Conservation (phyloP, 2,113 vertebrate species). For the Picathartes gymnocephalus region DNA sequence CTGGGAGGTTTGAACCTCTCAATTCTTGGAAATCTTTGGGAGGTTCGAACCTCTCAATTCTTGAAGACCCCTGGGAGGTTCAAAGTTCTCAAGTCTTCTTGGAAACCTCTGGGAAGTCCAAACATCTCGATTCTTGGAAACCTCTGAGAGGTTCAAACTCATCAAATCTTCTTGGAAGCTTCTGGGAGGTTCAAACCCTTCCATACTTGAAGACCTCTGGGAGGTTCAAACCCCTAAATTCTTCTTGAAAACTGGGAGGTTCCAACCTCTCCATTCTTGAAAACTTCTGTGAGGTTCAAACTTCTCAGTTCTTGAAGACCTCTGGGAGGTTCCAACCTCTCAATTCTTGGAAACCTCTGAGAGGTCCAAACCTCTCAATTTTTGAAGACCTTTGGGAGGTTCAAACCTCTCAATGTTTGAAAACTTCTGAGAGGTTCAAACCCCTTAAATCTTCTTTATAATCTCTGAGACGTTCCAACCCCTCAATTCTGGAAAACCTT, state of each 20-base stretch:
- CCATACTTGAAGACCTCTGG: not conserved
- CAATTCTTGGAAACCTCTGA: not conserved
- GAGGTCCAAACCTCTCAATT: not conserved
- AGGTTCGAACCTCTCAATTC: not conserved
- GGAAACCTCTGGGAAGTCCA: not conserved
- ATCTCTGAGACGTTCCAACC: no score
- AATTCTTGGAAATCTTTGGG: not conserved
- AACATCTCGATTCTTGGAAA: not conserved
- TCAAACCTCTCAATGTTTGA: not conserved
- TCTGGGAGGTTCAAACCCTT: not conserved
- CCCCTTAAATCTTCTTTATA: not conserved
- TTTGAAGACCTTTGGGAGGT: accelerated
- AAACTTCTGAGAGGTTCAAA: no score
- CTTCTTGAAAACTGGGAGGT: not conserved
- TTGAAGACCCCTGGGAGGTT: not conserved
- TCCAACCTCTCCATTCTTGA: accelerated
- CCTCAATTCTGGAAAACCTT: not conserved
- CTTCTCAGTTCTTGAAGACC: accelerated
- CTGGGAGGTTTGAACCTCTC: not conserved
- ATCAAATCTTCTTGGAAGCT: not conserved
- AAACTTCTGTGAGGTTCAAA: not conserved
- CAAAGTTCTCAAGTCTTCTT: not conserved
- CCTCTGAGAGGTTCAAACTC: not conserved
- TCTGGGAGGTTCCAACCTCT: not conserved
- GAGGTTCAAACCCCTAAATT: accelerated